A percentile compares a stretch with the other conserved stretches of the same genome.
These are phyloP conservation scores for Exephanes ischioxanthus DNA, from an alignment of 2,888 invertebrate species.

Conservation along the genomic window DNA sequence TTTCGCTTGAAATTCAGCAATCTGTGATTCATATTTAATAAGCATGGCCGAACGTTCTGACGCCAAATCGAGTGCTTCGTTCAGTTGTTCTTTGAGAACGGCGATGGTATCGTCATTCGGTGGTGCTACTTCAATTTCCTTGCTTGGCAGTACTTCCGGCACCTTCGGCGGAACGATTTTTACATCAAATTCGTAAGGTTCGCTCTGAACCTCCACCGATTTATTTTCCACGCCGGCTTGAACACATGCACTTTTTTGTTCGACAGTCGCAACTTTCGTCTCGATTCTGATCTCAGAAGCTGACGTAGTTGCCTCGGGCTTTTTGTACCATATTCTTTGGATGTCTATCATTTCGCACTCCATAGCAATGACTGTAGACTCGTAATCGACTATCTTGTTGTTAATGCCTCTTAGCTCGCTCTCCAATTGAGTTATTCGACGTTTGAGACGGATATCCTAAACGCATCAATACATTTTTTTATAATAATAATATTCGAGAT, in stretches of 20 bases:
- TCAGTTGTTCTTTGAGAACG: slow-evolving; percentile 81
- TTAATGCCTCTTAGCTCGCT: slow-evolving; percentile 75
- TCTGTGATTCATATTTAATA: slow-evolving; percentile 83
- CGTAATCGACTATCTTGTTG: slow-evolving; percentile 73
- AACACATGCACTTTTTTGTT: slow-evolving; percentile 66
- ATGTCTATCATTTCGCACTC: slow-evolving; percentile 77
- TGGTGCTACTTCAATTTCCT: slow-evolving; percentile 13
- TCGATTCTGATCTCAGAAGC: slow-evolving; percentile 39
- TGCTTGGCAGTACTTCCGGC: slow-evolving; percentile 22
- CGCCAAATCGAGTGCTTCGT: slow-evolving; percentile 82
- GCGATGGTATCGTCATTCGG: slow-evolving; percentile 24
- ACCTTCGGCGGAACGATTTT: slow-evolving; percentile 39
- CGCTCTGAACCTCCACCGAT: slow-evolving; percentile 72
- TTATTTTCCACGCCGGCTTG: slow-evolving; percentile 69
- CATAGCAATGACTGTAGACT: slow-evolving; percentile 74
- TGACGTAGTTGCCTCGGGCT: slow-evolving; percentile 56
- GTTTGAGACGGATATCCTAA: slow-evolving; percentile 79
- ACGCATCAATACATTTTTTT: background rate
- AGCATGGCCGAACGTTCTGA: slow-evolving; percentile 84
- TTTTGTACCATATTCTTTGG: slow-evolving; percentile 77
- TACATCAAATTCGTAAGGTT: slow-evolving; percentile 46
- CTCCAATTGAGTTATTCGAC: slow-evolving; percentile 78
- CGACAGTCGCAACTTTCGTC: slow-evolving; percentile 53
- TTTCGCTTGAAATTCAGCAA: slow-evolving; percentile 81
- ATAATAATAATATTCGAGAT: background rate